Conservation (phyloP, 2,113 vertebrate species). For the Porphyrio hochstetteri region DNA sequence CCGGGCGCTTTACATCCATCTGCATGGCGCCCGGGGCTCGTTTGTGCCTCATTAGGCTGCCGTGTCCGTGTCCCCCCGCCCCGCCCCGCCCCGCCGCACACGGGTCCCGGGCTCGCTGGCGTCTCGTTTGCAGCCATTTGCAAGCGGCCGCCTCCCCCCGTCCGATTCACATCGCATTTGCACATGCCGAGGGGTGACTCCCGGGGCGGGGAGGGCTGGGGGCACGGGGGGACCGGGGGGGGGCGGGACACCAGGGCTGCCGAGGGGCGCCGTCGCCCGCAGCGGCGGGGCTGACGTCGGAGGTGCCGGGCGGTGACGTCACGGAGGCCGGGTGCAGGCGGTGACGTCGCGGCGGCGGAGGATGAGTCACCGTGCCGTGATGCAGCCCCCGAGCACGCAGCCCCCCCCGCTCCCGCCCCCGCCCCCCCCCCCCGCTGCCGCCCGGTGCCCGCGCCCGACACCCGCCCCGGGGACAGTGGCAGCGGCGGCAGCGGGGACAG, state of each 20-base stretch:
- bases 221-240: too few species aligned
- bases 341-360: neutral
- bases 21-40: neutral
- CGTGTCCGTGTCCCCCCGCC: too few species aligned
- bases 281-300: neutral
- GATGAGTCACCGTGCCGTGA: constrained; percentile 25
- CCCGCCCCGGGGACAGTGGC: neutral
- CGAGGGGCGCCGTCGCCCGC: neutral
- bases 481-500: neutral
- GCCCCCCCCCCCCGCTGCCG: neutral
- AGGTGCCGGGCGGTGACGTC: neutral
- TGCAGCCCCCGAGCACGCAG: neutral
- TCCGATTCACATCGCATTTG: neutral
- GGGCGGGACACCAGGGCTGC: too few species aligned
- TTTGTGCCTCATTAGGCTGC: too few species aligned
- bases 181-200: too few species aligned
- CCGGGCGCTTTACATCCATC: too few species aligned
- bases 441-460: neutral
- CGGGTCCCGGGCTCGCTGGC: neutral
- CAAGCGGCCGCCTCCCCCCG: neutral
- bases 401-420: neutral
- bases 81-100: neutral
- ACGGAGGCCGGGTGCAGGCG: neutral
- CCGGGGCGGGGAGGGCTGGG: too few species aligned
- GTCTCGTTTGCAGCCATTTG: neutral